These are phyloP conservation scores for Nineta flava DNA, from an alignment of 2,888 invertebrate genomes.

Conservation along the genomic window DNA sequence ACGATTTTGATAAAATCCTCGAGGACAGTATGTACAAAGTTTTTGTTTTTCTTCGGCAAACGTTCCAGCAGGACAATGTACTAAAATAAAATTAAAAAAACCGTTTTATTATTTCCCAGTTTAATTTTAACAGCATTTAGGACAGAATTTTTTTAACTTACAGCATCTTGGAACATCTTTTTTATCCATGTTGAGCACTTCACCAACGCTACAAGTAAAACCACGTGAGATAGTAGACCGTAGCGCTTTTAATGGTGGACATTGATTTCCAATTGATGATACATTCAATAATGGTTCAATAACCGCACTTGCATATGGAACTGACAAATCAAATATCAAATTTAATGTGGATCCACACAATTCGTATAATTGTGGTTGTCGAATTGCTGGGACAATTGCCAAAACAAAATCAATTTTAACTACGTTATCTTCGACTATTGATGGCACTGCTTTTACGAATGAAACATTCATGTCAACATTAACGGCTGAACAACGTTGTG, in stretches of 20 bases:
- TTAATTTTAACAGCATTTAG: background rate
- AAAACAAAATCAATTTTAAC: constrained; percentile 81
- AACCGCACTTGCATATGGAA: constrained; percentile 79
- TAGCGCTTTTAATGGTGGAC: constrained; percentile 77
- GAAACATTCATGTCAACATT: constrained; percentile 91
- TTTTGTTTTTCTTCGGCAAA: constrained; percentile 82
- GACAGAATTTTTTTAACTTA: constrained; percentile 33
- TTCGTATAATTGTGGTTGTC: constrained; percentile 84
- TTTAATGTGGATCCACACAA: constrained; percentile 87
- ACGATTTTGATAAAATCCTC: constrained; percentile 86
- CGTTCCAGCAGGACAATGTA: constrained; percentile 94
- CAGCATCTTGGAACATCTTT: constrained; percentile 83
- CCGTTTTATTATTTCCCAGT: background rate
- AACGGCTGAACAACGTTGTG: constrained; percentile 85
- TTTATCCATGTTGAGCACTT: constrained; percentile 86
- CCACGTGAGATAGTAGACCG: constrained; percentile 73
- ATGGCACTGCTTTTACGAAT: constrained; percentile 68
- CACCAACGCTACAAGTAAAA: constrained; percentile 85
- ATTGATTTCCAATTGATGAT: constrained; percentile 79
- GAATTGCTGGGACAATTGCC: constrained; percentile 72
- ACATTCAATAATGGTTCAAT: constrained; percentile 81
- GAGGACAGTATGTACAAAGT: constrained; percentile 77
- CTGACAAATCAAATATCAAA: constrained; percentile 84
- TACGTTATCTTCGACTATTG: constrained; percentile 68
- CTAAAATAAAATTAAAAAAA: constrained; percentile 32